These are phyloP conservation scores for Acanthurus leucopareius DNA, from an alignment of 2,797 vertebrate genomes.

Conservation along the genomic window DNA sequence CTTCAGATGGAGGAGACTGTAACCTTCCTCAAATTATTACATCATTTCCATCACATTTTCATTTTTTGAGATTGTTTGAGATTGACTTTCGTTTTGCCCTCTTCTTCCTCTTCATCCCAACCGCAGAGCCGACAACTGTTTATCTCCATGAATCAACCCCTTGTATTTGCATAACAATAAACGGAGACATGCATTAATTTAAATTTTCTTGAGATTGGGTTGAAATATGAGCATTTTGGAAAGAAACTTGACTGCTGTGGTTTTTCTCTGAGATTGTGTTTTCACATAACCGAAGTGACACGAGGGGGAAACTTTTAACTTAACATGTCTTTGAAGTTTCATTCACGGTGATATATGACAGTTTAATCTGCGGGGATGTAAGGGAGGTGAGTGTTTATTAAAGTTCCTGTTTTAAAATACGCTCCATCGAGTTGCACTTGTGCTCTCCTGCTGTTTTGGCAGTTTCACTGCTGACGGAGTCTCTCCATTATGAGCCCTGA, in stretches of 20 bases:
- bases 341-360: background rate
- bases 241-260: background rate
- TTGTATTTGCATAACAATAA: no score
- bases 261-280: background rate
- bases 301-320: background rate
- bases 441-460: slow-evolving; percentile 46
- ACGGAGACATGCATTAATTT: background rate
- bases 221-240: background rate
- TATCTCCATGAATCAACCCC: background rate
- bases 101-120: no score
- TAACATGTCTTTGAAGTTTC: slow-evolving; percentile 15
- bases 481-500: slow-evolving; percentile 59
- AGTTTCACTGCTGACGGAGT: slow-evolving; percentile 61
- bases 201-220: background rate
- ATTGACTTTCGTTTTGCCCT: background rate
- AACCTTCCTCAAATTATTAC: background rate
- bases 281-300: background rate
- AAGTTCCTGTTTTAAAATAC: slow-evolving; percentile 42
- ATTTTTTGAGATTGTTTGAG: background rate
- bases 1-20: background rate
- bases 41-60: background rate
- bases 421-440: slow-evolving; percentile 22
- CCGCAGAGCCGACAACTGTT: background rate
- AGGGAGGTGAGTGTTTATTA: slow-evolving; percentile 34
- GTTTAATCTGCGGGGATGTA: slow-evolving; percentile 15